phyloP scores from a whole-genome alignment of 2,888 invertebrate species.

The Axea sp. region DNA sequence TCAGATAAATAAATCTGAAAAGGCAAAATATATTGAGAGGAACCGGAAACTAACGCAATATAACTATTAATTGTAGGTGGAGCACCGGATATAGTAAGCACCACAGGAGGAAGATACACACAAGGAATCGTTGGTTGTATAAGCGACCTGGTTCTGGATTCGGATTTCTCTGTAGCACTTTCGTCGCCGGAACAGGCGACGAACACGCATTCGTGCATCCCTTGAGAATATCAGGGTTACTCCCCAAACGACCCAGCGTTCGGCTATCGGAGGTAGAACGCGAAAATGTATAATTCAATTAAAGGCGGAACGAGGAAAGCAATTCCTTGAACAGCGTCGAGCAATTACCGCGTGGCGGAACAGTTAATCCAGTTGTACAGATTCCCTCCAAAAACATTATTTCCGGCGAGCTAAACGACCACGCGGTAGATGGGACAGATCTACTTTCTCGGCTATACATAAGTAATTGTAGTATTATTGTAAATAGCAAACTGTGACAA shows the following conservation, averaged over 20 bases:
- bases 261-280: slow-evolving; percentile 65
- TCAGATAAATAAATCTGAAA: not conserved
- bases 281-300: slow-evolving; percentile 58
- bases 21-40: not conserved
- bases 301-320: slow-evolving; percentile 46
- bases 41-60: slow-evolving; percentile 8
- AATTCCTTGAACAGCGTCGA: slow-evolving; percentile 49
- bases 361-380: slow-evolving; percentile 62
- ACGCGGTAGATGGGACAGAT: slow-evolving; percentile 26
- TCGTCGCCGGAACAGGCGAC: slow-evolving; percentile 84
- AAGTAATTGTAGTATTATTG: slow-evolving; percentile 59
- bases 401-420: slow-evolving; percentile 39
- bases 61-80: slow-evolving; percentile 83
- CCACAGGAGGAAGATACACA: slow-evolving; percentile 86
- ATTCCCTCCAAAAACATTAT: slow-evolving; percentile 57
- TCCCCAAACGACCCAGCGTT: slow-evolving; percentile 63
- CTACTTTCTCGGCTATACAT: slow-evolving; percentile 40
- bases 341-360: slow-evolving; percentile 52
- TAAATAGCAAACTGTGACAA: slow-evolving; percentile 57
- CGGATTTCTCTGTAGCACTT: slow-evolving; percentile 88
- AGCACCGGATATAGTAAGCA: slow-evolving; percentile 87
- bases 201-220: slow-evolving; percentile 80
- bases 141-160: slow-evolving; percentile 89
- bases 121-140: slow-evolving; percentile 80
- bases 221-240: slow-evolving; percentile 69